Percentiles rank a stretch among this genome's conserved stretches.
phyloP scores from a whole-genome alignment of 2,113 vertebrate species.

The Lethenteron camtschaticum region DNA sequence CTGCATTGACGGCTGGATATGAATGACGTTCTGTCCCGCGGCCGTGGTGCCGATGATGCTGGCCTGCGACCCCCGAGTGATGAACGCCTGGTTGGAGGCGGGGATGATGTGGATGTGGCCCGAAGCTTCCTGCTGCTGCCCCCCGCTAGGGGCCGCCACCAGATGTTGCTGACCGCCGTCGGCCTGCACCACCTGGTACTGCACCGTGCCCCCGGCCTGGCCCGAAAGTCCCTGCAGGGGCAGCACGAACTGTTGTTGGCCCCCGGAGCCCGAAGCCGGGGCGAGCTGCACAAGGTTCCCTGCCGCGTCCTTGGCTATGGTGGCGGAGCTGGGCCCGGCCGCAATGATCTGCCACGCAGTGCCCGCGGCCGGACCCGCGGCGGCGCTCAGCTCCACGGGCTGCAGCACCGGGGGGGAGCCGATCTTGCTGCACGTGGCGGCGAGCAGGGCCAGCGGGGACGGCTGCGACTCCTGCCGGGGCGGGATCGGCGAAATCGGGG shows the following conservation, averaged over 20 bases:
- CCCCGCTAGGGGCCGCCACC: conserved; percentile 36
- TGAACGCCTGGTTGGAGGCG: conserved; percentile 49
- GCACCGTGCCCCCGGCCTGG: conserved; percentile 22
- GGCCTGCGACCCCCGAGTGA: conserved; percentile 31
- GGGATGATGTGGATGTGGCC: conserved; percentile 72
- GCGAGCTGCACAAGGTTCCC: no score
- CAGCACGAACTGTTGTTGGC: conserved; percentile 19
- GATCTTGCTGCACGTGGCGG: conserved; percentile 85
- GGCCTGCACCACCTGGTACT: conserved; percentile 30
- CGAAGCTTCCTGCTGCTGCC: conserved; percentile 58
- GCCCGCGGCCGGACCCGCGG: conserved; percentile 44
- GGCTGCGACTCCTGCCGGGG: conserved; percentile 55
- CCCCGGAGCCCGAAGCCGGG: conserved; percentile 26
- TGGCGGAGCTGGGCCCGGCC: conserved; percentile 17
- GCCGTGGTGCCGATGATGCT: conserved; percentile 69
- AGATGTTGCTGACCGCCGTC: conserved; percentile 39
- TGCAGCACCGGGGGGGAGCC: conserved; percentile 30
- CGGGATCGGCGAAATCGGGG: no score
- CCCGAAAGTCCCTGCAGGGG: conserved; percentile 9
- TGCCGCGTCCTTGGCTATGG: conserved; percentile 17
- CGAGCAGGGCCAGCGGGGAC: conserved; percentile 71
- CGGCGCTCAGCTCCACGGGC: conserved; percentile 44
- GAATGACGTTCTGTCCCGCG: conserved; percentile 13
- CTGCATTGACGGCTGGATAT: conserved; percentile 70
- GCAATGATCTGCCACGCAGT: conserved; percentile 77